A percentile compares a stretch with the other conserved stretches of the same genome.
Conservation (phyloP, 2,797 vertebrate genomes). For the Ceyx erithaca region DNA sequence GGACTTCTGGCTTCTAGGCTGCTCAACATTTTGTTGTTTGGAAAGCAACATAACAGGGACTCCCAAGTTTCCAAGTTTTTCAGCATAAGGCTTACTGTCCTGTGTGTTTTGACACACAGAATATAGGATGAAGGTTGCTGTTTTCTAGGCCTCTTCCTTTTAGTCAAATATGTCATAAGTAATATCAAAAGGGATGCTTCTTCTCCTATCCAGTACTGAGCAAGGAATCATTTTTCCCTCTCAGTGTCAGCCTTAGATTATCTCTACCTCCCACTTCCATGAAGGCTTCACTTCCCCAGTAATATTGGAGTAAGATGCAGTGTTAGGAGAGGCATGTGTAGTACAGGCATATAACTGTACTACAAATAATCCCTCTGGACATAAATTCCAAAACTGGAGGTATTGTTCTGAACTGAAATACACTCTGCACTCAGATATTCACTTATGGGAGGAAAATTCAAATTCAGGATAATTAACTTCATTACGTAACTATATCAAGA, state of each 20-base stretch:
- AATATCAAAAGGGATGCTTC: background rate
- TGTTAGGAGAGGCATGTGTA: background rate
- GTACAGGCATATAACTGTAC: background rate
- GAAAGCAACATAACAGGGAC: background rate
- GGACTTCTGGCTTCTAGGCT: background rate
- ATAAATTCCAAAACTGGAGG: background rate
- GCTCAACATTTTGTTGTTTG: background rate
- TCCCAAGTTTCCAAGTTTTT: background rate
- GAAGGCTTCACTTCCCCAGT: background rate
- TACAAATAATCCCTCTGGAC: background rate
- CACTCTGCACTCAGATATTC: background rate
- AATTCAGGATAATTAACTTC: background rate
- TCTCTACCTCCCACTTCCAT: background rate
- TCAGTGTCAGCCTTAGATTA: background rate
- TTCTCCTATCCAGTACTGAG: background rate
- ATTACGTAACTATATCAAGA: background rate
- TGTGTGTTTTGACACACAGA: background rate
- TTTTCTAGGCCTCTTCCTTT: background rate
- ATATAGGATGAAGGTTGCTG: background rate
- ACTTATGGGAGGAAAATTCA: background rate
- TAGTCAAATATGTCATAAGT: background rate
- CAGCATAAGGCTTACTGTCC: background rate
- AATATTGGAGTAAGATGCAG: background rate
- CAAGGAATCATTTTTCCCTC: background rate
- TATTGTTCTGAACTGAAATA: background rate